Base-by-base conservation (phyloP, 1,140 invertebrate species). In the Pseudomyrmex gracilis region DNA sequence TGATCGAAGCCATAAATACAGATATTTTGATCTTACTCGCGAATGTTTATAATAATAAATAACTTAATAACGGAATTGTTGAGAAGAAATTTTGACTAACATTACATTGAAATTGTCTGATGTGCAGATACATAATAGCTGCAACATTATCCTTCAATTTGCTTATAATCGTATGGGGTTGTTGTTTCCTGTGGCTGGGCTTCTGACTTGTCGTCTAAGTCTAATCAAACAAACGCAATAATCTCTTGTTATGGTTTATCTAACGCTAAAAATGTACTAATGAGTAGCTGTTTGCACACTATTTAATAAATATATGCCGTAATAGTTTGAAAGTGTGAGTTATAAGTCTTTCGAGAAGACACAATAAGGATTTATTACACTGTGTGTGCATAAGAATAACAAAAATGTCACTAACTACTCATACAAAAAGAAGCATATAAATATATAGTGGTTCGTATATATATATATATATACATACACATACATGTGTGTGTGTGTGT, bases 91-190 rank as follows among this genome's bases (percentile, higher is more conserved):
- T 49, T 58, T 22, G 13, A 68, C 20, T 68, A 45, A 68, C 20
- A 12, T 70, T 70, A 80, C 20, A 80, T 24, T 49, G 13, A 53
- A 22, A 12, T 70, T 60, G 8, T 68, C 49, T 9, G 64, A 67
- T 55, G 80, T 51, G 17, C 43, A 57, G 55, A 76, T 34, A 70
- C 43, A 76, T 53, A 77, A 73, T 77, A 57, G 47, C 74, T 87
- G 82, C 63, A 55, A 84, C 73, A 76, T 76, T 88, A 71, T 67
- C 49, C 60, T 64, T 55, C 64, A 34, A 34, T 34, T 34, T 34
- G 85, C 82, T 93, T 93, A 93, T 86, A 94, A 93, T 91, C 92
- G 90, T 91, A 94, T 94, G 88, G 94, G 93, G 87, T 94, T 94
- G 93, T 94, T 94, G 93, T 94, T 94, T 90, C 93, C 93, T 74